phyloP scores from a whole-genome alignment of 2,797 vertebrate species.

The Danio albolineatus region DNA sequence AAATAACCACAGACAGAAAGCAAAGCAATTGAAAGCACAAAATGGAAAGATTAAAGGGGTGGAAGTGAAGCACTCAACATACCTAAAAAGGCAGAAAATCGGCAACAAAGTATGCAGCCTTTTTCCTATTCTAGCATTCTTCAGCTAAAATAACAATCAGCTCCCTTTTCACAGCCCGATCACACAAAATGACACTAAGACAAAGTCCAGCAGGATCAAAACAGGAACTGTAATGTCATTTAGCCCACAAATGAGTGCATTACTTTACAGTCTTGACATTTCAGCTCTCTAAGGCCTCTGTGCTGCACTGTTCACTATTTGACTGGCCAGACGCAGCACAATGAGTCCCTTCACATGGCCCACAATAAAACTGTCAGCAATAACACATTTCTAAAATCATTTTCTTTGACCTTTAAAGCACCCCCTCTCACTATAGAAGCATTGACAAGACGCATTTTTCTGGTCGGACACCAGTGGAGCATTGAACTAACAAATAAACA shows the following conservation, averaged over 20 bases:
- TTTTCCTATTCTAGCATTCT: neutral
- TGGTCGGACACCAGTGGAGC: slow-evolving; percentile 32
- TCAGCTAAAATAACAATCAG: slow-evolving; percentile 1
- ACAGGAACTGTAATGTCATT: slow-evolving; percentile 70
- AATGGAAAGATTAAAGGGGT: neutral
- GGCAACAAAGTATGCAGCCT: neutral
- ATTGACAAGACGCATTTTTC: slow-evolving; percentile 32
- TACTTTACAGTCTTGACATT: slow-evolving; percentile 76
- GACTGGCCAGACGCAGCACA: slow-evolving; percentile 52
- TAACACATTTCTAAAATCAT: slow-evolving; percentile 66
- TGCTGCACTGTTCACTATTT: slow-evolving; percentile 65
- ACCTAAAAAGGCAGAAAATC: slow-evolving; percentile 21
- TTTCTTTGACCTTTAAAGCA: slow-evolving; percentile 64
- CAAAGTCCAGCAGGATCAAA: slow-evolving; percentile 61
- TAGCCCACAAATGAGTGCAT: slow-evolving; percentile 63
- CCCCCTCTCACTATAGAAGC: slow-evolving; percentile 44
- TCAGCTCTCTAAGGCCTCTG: slow-evolving; percentile 68
- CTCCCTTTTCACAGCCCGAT: slow-evolving; percentile 8
- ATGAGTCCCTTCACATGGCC: slow-evolving; percentile 62
- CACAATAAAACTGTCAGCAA: slow-evolving; percentile 66
- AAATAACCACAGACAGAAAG: slow-evolving; percentile 35
- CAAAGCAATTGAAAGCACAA: slow-evolving; percentile 18
- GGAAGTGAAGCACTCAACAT: neutral
- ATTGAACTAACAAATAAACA: slow-evolving; percentile 47
- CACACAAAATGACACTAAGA: slow-evolving; percentile 62